Evolutionary conservation across 2,113 vertebrate genomes (phyloP), one percentile per base, ranked within the genome.

Genomic region (Trichechus manatus): DNA sequence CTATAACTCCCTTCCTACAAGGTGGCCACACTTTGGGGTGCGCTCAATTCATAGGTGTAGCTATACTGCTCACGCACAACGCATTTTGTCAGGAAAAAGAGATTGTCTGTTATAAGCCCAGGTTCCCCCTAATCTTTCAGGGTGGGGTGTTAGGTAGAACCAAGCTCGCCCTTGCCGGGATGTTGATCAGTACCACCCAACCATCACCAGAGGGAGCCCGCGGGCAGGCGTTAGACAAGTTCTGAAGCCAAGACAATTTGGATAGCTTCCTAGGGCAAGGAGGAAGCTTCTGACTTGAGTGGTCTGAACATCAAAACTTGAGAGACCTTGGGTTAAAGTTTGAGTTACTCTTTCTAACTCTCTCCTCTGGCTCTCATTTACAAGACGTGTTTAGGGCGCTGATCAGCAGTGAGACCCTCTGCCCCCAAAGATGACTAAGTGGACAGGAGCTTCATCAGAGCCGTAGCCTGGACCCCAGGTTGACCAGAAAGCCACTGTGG

Each of bases 121-220:
- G 1, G 10, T 6, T 4, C 19, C 9, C 2, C 2, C 0, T 29
- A 47, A 33, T 25, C 9, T 31, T 50, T n/a, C 33, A 13, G 42
- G 19, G 33, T 1, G 1, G 1, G n/a, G 15, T 2, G 3, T 15
- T 29, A 5, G 10, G 0, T 0, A 68, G 42, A 31, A 0, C 6
- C 0, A 7, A 6, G 23, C 9, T 7, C 3, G 0, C 33, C 39
- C 23, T 0, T 1, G 31, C 10, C 9, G 66, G 2, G 7, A 5
- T 25, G 20, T 7, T 9, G 42, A 31, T 19, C 56, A 66, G 17
- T 25, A 33, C 20, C 42, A 0, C 1, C 1, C 5, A 0, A 2
- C 25, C 2, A 3, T 89, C 93, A 95, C 81, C 90, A 95, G 86
- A 29, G 80, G 80, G 96, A 10, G 36, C 47, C 17, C 47, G 5